Evolutionary conservation across 2,888 invertebrate genomes (phyloP), one percentile per base, ranked within the genome.

Genomic region (Yponomeuta plumbellus): DNA sequence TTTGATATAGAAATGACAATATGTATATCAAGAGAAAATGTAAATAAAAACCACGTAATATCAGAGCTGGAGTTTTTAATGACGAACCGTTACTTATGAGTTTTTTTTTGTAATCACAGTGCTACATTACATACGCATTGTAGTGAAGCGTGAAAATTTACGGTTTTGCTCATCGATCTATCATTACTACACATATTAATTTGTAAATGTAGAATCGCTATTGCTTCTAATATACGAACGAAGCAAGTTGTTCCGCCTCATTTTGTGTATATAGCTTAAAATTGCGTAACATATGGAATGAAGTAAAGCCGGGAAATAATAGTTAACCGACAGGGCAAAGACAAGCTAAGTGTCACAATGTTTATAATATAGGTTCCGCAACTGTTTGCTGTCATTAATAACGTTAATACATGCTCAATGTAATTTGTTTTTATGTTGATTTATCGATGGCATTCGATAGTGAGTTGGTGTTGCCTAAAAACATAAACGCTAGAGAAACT

Each of bases 141-240:
- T 34, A 44, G 20, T 44, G 20, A 44, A 22, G 63, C 63, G 44
- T 63, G 21, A 44, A 63, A 44, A 63, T 52, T 63, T 63, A 44
- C 62, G 62, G 40, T 13, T 26, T 40, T 20, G 40, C 40, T 44
- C 13, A 22, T 44, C 44, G 11, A 63, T 63, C 44, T 11, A 63
- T 63, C 40, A 44, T 63, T 63, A 61, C n/a, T 61, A 34, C 13
- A 34, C 61, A 52, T 52, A 17, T 52, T 11, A 52, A 52, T 52
- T 52, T 52, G 17, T 52, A 52, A 52, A 52, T 52, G 44, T 52
- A 17, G 13, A 52, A 52, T 52, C 44, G 44, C 44, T 52, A 52
- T 52, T 13, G 44, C 11, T 44, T 52, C 44, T 52, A 17, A 52
- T 17, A 52, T 52, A 52, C 44, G 44, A 52, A 17, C 17, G 17